A percentile compares a stretch with the other conserved stretches of the same genome.
Conservation (phyloP, 2,888 invertebrate species). For the Itoplectis maculator region DNA sequence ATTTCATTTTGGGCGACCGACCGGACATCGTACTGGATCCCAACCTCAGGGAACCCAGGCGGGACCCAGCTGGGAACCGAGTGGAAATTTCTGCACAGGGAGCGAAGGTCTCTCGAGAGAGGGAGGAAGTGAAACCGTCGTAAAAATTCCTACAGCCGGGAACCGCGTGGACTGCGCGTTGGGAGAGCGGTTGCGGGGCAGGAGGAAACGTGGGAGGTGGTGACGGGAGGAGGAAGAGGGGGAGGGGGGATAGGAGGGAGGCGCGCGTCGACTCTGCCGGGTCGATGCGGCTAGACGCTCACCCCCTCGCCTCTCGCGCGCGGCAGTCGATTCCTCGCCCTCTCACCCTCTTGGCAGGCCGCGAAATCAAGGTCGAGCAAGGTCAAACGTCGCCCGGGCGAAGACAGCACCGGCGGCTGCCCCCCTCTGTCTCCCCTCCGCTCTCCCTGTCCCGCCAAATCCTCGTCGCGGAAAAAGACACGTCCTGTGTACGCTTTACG, state of each 20-base stretch:
- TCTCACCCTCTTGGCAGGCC: conserved; percentile 84
- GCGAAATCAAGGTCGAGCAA: conserved; percentile 78
- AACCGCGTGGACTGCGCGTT: conserved; percentile 11
- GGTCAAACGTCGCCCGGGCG: conserved; percentile 73
- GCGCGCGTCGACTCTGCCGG: conserved; percentile 76
- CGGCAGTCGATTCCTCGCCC: conserved; percentile 79
- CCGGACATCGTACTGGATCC: too few species aligned
- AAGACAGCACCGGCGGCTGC: conserved; percentile 77
- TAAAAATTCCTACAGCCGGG: conserved; percentile 49
- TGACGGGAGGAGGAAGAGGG: background rate
- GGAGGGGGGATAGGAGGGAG: conserved; percentile 43
- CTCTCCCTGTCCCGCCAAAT: background rate
- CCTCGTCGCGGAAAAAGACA: background rate
- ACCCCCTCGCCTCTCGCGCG: conserved; percentile 84
- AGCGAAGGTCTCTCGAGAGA: conserved; percentile 19
- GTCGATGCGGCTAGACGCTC: conserved; percentile 86
- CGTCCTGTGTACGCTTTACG: conserved; percentile 17
- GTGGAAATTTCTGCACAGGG: background rate
- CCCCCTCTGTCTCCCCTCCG: conserved; percentile 75
- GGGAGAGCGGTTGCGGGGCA: too few species aligned
- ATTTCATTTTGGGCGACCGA: too few species aligned
- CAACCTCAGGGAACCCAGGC: too few species aligned
- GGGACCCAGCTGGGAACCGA: too few species aligned
- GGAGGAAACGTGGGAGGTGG: background rate
- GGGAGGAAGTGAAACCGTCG: conserved; percentile 60